These are phyloP conservation scores for Caranx melampygus DNA, from an alignment of 2,113 vertebrate genomes.

Conservation along the genomic window DNA sequence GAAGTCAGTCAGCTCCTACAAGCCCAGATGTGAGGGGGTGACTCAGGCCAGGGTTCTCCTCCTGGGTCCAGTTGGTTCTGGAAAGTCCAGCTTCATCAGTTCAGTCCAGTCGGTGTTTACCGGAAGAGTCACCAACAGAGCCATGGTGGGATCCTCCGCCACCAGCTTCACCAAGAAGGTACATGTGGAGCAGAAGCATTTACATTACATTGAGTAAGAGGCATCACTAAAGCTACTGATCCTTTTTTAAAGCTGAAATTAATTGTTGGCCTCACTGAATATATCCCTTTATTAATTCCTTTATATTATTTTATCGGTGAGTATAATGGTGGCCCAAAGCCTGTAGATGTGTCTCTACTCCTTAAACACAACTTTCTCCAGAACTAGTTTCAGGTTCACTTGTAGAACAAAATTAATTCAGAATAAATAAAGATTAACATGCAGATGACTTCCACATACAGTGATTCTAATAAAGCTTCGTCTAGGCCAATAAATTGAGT, in stretches of 20 bases:
- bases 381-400: not conserved
- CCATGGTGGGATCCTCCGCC: conserved; percentile 79
- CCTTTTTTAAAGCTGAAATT: not conserved
- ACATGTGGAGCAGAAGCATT: not conserved
- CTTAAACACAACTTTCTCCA: not conserved
- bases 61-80: conserved; percentile 78
- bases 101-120: conserved; percentile 82
- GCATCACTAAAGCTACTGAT: not conserved
- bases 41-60: conserved; percentile 77
- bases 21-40: conserved; percentile 40
- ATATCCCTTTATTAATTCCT: too few relatives aligned
- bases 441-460: not conserved
- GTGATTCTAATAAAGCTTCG: not conserved
- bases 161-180: conserved; percentile 83
- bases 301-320: too few relatives aligned
- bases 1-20: conserved; percentile 69
- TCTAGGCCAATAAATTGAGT: not conserved
- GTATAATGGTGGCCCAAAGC: too few relatives aligned
- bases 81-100: conserved; percentile 86
- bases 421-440: not conserved
- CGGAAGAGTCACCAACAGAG: conserved; percentile 79
- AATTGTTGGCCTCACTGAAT: not conserved
- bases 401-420: not conserved
- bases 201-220: not conserved
- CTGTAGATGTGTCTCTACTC: not conserved